Evolutionary conservation across 1,140 invertebrate genomes (phyloP).

Genomic region (Tetraneura akinire): DNA sequence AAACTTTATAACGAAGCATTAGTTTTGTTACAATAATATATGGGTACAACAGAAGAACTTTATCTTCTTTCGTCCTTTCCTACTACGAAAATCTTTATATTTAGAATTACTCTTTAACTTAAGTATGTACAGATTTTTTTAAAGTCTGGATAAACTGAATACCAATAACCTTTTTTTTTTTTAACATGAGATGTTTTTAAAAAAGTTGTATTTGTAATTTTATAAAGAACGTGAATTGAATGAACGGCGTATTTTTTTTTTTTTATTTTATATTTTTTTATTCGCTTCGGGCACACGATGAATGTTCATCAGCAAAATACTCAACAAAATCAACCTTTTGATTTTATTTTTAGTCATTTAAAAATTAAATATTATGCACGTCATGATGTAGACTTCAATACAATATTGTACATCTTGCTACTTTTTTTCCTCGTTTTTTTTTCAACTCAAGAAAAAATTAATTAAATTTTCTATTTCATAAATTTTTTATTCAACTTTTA

Average conservation of each 20-base stretch:
- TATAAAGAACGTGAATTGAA: conserved; percentile 19
- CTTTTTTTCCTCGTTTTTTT: no score
- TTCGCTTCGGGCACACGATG: background rate
- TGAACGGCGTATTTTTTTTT: background rate
- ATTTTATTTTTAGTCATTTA: background rate
- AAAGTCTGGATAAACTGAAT: background rate
- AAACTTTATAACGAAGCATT: conserved; percentile 31
- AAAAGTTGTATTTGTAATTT: conserved; percentile 26
- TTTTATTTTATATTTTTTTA: no score
- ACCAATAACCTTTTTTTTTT: background rate
- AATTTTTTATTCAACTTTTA: no score
- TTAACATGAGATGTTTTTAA: background rate
- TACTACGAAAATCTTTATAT: conserved; percentile 20
- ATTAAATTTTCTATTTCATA: no score
- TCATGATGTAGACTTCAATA: no score
- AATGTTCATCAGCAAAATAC: background rate
- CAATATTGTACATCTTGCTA: no score
- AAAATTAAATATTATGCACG: no score
- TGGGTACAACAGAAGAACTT: background rate
- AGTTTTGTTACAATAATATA: no score
- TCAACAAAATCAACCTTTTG: background rate
- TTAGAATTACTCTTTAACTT: conserved; percentile 9
- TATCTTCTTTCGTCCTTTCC: background rate
- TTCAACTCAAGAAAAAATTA: no score
- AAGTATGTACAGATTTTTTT: conserved; percentile 10